Percentiles rank a stretch among this genome's conserved stretches.
phyloP scores from a whole-genome alignment of 2,113 vertebrate species.

The Motacilla tschutschensis region DNA sequence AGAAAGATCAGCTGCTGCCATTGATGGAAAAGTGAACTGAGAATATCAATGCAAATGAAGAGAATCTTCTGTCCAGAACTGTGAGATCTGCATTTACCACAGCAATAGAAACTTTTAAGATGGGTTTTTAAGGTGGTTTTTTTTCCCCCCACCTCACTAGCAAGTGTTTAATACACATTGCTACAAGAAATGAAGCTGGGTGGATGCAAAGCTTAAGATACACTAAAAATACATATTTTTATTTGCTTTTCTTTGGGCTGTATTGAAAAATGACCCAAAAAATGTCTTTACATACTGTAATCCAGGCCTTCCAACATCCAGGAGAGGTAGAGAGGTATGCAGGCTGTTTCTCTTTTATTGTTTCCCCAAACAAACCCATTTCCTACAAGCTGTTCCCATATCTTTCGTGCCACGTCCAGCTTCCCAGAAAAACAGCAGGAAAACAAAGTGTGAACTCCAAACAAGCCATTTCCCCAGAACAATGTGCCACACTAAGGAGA shows the following conservation, averaged over 20 bases:
- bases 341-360: constrained; percentile 1
- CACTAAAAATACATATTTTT: background rate
- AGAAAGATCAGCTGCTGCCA: background rate
- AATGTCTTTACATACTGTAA: background rate
- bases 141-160: background rate
- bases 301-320: background rate
- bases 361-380: constrained; percentile 52
- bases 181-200: background rate
- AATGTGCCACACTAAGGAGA: constrained; percentile 22
- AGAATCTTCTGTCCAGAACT: background rate
- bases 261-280: background rate
- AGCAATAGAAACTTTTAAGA: background rate
- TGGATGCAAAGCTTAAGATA: background rate
- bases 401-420: constrained; percentile 38
- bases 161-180: background rate
- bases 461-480: constrained; percentile 57
- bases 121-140: background rate
- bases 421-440: constrained; percentile 64
- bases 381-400: constrained; percentile 49
- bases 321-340: background rate
- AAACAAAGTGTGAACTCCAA: constrained; percentile 68
- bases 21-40: background rate
- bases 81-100: background rate
- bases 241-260: background rate
- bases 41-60: background rate